A percentile compares a stretch with the other conserved stretches of the same genome.
Conservation (phyloP, 1,140 invertebrate species). For the Ephestia elutella region DNA sequence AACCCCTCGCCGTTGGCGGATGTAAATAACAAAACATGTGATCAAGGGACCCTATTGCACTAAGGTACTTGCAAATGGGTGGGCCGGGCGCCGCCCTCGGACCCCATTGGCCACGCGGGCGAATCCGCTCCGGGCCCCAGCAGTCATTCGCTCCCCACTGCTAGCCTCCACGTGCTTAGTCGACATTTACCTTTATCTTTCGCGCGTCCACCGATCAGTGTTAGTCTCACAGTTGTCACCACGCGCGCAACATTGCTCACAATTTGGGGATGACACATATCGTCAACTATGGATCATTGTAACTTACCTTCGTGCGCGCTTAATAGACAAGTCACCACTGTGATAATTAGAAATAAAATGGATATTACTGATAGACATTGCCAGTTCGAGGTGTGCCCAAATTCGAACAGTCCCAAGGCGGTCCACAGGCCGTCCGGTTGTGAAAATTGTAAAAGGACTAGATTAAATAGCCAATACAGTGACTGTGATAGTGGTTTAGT, state of each 20-base stretch:
- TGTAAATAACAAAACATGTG: conserved; percentile 17
- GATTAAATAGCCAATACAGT: conserved; percentile 59
- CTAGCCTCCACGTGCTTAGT: conserved; percentile 43
- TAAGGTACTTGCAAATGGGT: conserved; percentile 38
- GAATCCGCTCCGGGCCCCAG: not conserved
- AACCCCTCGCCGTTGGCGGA: conserved; percentile 29
- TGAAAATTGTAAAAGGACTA: conserved; percentile 62
- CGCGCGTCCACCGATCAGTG: conserved; percentile 58
- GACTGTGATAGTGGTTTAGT: conserved; percentile 68
- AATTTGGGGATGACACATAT: conserved; percentile 59
- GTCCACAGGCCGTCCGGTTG: conserved; percentile 41
- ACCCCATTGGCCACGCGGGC: conserved; percentile 42
- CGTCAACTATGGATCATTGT: conserved; percentile 59
- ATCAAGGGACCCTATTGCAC: conserved; percentile 34
- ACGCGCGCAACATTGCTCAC: conserved; percentile 50
- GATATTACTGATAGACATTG: conserved; percentile 37
- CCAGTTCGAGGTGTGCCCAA: conserved; percentile 26
- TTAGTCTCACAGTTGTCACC: conserved; percentile 63
- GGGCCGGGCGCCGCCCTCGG: conserved; percentile 33
- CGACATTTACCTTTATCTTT: conserved; percentile 60
- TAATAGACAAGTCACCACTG: conserved; percentile 50
- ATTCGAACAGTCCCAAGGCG: conserved; percentile 22
- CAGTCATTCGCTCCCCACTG: conserved; percentile 41
- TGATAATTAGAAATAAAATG: conserved; percentile 61
- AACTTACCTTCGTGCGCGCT: conserved; percentile 52